A percentile compares a stretch with the other conserved stretches of the same genome.
phyloP scores from a whole-genome alignment of 1,140 invertebrate species.

The Trinorchestia longiramus region DNA sequence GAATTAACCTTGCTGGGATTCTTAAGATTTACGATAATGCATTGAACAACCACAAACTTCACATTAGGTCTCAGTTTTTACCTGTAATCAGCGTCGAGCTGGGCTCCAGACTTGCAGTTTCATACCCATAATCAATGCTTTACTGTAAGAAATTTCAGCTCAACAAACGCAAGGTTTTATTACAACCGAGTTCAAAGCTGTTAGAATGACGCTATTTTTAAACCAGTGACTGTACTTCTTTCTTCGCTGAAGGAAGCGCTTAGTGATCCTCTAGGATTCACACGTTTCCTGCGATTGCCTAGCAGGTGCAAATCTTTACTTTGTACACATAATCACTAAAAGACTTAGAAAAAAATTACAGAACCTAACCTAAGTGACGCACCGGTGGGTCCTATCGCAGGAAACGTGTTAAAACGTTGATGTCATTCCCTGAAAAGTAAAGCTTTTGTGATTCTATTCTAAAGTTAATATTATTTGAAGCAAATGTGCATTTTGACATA shows the following conservation, averaged over 20 bases:
- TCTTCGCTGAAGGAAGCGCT: background rate
- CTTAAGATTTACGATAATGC: background rate
- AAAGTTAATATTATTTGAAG: background rate
- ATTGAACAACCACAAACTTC: background rate
- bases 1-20: background rate
- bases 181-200: background rate
- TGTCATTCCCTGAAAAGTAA: background rate
- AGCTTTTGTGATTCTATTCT: background rate
- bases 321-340: too few relatives aligned
- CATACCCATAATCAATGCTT: background rate
- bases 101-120: background rate
- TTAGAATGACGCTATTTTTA: background rate
- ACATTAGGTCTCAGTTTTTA: background rate
- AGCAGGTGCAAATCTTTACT: too few relatives aligned
- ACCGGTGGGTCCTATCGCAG: too few relatives aligned
- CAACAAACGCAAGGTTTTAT: background rate
- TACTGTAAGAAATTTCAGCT: background rate
- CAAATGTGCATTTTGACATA: background rate
- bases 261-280: too few relatives aligned
- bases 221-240: background rate
- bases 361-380: too few relatives aligned
- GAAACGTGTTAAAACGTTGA: too few relatives aligned
- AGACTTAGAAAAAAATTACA: too few relatives aligned
- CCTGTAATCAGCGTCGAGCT: background rate
- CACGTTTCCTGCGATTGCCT: too few relatives aligned